Conservation (phyloP, 2,888 invertebrate species). For the Netelia melanura region DNA sequence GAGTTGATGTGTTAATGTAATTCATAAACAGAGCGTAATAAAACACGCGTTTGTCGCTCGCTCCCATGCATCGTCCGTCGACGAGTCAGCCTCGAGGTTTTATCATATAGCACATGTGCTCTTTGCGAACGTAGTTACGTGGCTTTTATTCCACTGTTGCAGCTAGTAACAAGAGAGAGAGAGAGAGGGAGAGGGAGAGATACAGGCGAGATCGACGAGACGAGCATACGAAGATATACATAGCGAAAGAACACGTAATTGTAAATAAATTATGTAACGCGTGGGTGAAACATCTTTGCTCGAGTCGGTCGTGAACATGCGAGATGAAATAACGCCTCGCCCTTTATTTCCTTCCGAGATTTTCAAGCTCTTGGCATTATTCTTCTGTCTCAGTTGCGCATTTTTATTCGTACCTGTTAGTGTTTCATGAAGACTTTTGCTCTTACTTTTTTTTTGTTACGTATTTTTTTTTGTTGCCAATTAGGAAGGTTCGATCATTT, state of each 20-base stretch:
- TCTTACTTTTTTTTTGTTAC: too few species aligned
- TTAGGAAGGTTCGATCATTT: neutral
- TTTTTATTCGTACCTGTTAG: too few species aligned
- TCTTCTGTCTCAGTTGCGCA: too few species aligned
- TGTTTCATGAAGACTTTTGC: too few species aligned
- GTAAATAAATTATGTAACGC: constrained; percentile 62
- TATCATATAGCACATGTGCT: constrained; percentile 27
- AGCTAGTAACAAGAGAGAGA: neutral
- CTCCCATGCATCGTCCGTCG: neutral
- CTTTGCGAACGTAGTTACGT: neutral
- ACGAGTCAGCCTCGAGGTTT: neutral
- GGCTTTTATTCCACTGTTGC: neutral
- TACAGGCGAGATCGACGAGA: neutral
- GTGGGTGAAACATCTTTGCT: constrained; percentile 35
- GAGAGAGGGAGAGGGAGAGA: neutral
- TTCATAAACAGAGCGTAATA: constrained; percentile 22
- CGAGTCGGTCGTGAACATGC: constrained; percentile 26
- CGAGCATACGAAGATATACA: neutral
- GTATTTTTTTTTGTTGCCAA: too few species aligned
- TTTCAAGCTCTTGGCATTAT: neutral
- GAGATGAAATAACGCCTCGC: neutral
- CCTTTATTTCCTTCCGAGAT: neutral
- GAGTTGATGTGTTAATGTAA: too few species aligned
- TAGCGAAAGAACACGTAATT: constrained; percentile 38
- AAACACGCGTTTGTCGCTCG: constrained; percentile 44